Base-by-base conservation (phyloP, 2,888 invertebrate genomes). In the Sminthurinus aureus region DNA sequence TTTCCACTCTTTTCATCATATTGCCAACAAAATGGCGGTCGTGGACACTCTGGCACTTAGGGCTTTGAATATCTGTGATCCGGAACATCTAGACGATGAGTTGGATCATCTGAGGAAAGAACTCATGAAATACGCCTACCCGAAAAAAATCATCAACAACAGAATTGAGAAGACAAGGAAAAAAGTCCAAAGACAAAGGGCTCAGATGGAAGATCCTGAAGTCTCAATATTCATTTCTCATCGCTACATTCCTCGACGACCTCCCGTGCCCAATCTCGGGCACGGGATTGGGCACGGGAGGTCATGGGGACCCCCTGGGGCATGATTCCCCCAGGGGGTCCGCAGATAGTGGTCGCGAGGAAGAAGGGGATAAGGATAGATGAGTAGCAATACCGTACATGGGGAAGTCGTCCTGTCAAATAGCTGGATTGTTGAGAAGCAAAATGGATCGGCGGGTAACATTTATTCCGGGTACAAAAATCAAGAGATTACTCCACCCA, bases 311-410 rank as follows among this genome's bases (percentile, higher is more conserved):
- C n/a, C n/a, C n/a, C n/a, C n/a, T n/a, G n/a, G n/a, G n/a, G n/a
- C n/a, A n/a, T n/a, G n/a, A n/a, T n/a, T n/a, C 4, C 18, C 8
- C 26, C 24, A 26, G 3, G 38, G 74, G 26, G 6, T n/a, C 52
- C 15, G 18, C 13, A 20, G 52, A 76, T 50, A 3, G n/a, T 15
- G 26, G 18, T 13, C 18, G 51, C n/a, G 51, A 75, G 50, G 26
- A 51, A 8, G 76, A 38, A 76, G 51, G 1, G 2, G 24, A 74
- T 9, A n/a, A 76, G 51, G 52, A 76, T 52, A 18, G 12, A 9
- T 52, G 76, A 20, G 20, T 76, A 22, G 24, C 52, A 20, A n/a
- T 76, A 4, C 76, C 76, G 51, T 76, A 20, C 22, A 52, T 76
- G 76, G 76, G 76, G 12, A 20, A 12, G 3, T 0, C 6, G 6